Conservation (phyloP, 2,888 invertebrate genomes). For the Netelia melanura region DNA sequence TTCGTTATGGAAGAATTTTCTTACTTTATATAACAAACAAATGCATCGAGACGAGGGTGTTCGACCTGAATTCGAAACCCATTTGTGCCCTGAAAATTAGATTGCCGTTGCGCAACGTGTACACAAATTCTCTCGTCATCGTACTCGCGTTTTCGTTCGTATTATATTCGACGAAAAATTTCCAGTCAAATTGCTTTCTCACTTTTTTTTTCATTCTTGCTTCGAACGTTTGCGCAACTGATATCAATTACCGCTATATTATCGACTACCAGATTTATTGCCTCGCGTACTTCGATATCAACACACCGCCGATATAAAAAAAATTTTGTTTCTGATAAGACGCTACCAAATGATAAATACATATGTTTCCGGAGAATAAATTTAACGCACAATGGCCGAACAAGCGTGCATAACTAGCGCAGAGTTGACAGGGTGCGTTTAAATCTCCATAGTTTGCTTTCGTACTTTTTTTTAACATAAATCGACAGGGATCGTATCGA, state of each 20-base stretch:
- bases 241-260: not conserved
- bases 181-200: too few species aligned
- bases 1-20: not conserved
- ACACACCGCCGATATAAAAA: not conserved
- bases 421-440: not conserved
- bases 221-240: not conserved
- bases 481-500: not conserved
- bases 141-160: not conserved
- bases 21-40: not conserved
- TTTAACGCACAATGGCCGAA: too few species aligned
- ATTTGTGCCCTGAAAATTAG: conserved; percentile 5
- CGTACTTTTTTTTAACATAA: not conserved
- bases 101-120: not conserved
- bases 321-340: not conserved
- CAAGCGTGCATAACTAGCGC: not conserved
- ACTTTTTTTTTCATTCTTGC: not conserved
- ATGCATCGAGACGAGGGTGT: not conserved
- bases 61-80: not conserved
- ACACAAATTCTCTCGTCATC: not conserved
- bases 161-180: too few species aligned
- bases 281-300: not conserved
- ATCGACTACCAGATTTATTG: not conserved
- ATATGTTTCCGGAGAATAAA: too few species aligned
- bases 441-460: not conserved
- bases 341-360: not conserved